A percentile compares a stretch with the other conserved stretches of the same genome.
Conservation (phyloP, 64 coral and sea anemone genomes). For the Porites lutea region DNA sequence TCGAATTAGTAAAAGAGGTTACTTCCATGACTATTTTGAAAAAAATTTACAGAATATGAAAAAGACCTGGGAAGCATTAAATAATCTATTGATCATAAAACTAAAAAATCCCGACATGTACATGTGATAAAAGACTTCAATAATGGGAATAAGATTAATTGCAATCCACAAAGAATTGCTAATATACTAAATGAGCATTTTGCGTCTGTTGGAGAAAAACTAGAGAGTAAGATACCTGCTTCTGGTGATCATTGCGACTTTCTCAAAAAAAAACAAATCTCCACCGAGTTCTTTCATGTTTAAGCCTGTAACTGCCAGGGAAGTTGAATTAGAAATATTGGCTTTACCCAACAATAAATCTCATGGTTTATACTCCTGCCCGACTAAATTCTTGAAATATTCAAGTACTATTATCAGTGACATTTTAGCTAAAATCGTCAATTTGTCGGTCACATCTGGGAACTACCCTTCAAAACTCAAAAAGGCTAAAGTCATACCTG, state of each 20-base stretch:
- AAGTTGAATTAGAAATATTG: slow-evolving; percentile 40
- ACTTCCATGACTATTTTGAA: slow-evolving; percentile 14
- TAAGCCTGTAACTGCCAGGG: neutral
- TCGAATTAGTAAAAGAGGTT: no score
- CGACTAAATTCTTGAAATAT: no score
- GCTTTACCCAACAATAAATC: neutral
- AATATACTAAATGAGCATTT: slow-evolving; percentile 56
- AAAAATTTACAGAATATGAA: slow-evolving; percentile 22
- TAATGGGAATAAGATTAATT: slow-evolving; percentile 32
- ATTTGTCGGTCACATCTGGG: no score
- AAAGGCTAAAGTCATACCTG: no score
- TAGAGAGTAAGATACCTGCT: no score
- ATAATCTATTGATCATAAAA: neutral
- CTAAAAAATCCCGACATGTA: neutral
- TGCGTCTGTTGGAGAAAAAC: neutral
- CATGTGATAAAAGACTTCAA: slow-evolving; percentile 23
- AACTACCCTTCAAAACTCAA: no score
- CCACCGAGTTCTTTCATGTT: neutral
- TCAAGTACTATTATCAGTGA: no score
- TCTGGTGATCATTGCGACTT: neutral
- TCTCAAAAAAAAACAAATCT: neutral
- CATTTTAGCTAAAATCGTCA: no score
- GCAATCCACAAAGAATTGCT: neutral
- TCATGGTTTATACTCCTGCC: no score
- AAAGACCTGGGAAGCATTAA: slow-evolving; percentile 5